These are phyloP conservation scores for Laticauda laticaudata DNA, from an alignment of 2,113 vertebrate genomes.

Conservation along the genomic window DNA sequence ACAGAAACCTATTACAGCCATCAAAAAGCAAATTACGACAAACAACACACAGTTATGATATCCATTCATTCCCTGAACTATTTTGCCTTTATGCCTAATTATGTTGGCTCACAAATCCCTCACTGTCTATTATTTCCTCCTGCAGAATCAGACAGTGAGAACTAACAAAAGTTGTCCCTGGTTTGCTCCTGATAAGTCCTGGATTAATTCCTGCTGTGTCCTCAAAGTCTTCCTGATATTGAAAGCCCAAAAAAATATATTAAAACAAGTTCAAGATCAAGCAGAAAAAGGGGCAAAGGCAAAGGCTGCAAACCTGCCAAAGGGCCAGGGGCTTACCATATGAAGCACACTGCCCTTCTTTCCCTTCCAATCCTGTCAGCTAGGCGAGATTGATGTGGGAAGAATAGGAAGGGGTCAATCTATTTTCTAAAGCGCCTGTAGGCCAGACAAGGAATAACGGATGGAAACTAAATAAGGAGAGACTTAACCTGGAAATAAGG, in stretches of 20 bases:
- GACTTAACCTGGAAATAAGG: no score
- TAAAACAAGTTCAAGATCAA: background rate
- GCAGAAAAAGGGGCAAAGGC: background rate
- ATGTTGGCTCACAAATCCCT: background rate
- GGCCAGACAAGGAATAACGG: no score
- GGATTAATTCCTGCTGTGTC: background rate
- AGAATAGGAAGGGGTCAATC: background rate
- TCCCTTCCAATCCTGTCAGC: background rate
- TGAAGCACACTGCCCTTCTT: background rate
- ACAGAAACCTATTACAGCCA: background rate
- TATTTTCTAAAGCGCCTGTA: no score
- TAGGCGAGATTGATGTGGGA: background rate
- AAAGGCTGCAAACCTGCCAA: background rate
- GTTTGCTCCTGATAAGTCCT: background rate
- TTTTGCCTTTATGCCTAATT: background rate
- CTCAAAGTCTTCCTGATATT: background rate
- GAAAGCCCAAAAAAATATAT: background rate
- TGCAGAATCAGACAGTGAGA: background rate
- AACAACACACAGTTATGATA: background rate
- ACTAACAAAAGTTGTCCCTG: background rate
- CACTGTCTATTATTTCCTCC: background rate
- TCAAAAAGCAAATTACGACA: background rate
- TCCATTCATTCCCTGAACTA: background rate
- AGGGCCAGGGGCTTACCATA: background rate
- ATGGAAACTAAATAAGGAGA: no score